These are phyloP conservation scores for Lepidotrigona ventralis DNA, from an alignment of 1,140 invertebrate species.

Conservation along the genomic window DNA sequence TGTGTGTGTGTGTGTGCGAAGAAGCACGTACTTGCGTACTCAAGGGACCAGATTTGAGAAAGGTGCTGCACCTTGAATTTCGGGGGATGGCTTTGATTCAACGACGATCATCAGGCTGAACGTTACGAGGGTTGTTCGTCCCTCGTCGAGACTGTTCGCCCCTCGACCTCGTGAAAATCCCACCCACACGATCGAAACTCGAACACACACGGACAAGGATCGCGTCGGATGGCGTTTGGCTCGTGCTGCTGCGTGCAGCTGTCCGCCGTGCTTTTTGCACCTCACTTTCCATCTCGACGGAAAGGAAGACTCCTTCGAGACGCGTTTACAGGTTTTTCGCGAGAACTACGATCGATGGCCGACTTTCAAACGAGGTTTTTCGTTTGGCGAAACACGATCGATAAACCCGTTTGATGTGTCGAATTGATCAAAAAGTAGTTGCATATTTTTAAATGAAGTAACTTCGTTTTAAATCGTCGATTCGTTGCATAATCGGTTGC, in stretches of 20 bases:
- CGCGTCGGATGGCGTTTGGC: neutral
- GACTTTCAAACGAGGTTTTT: too few relatives aligned
- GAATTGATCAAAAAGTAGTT: too few relatives aligned
- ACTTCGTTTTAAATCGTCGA: too few relatives aligned
- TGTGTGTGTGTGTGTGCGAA: too few relatives aligned
- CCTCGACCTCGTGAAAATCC: constrained; percentile 52
- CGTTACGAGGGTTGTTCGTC: constrained; percentile 18
- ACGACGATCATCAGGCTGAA: constrained; percentile 7
- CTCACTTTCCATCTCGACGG: constrained; percentile 50
- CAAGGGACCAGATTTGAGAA: neutral
- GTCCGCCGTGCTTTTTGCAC: constrained; percentile 52
- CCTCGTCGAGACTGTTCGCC: constrained; percentile 13
- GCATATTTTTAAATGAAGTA: too few relatives aligned
- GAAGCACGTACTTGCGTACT: too few relatives aligned
- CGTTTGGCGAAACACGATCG: too few relatives aligned
- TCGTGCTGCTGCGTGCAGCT: constrained; percentile 58
- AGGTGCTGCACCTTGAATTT: neutral
- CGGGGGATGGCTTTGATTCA: constrained; percentile 29
- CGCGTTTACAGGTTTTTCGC: neutral
- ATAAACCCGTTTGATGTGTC: too few relatives aligned
- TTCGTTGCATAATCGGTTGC: too few relatives aligned
- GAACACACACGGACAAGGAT: neutral
- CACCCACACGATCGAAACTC: constrained; percentile 52
- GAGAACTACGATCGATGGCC: too few relatives aligned
- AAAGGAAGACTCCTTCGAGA: constrained; percentile 9